Percentiles rank a stretch among this genome's conserved stretches.
phyloP scores from a whole-genome alignment of 2,113 vertebrate genomes.

The Sigmodon hispidus region DNA sequence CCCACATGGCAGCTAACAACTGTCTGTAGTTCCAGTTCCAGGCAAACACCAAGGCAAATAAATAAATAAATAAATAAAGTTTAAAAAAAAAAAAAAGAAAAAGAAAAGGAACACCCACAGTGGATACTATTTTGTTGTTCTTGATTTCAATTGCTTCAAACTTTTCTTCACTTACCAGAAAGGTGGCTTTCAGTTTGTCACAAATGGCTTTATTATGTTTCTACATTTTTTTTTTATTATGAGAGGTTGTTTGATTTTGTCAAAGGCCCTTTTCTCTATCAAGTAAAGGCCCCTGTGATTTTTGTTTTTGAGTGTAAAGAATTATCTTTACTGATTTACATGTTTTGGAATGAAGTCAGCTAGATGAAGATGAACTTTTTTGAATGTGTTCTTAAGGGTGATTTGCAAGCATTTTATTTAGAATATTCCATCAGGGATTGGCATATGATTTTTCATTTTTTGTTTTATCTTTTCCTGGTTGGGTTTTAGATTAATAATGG shows the following conservation, averaged over 20 bases:
- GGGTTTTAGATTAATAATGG: neutral
- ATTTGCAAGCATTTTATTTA: neutral
- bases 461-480: neutral
- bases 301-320: neutral
- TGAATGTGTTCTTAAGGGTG: neutral
- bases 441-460: neutral
- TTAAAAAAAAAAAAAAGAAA: no score
- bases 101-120: neutral
- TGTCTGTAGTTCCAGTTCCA: no score
- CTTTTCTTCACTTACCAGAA: neutral
- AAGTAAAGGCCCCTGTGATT: neutral
- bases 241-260: neutral
- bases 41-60: no score
- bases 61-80: no score
- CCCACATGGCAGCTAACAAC: no score
- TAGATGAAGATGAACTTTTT: neutral
- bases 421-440: neutral
- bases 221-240: neutral
- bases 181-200: neutral
- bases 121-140: neutral
- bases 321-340: neutral
- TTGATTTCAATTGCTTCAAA: neutral
- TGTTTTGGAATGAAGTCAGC: neutral
- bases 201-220: neutral
- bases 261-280: neutral